phyloP scores from a whole-genome alignment of 2,797 vertebrate genomes.

The Garrulus glandarius region DNA sequence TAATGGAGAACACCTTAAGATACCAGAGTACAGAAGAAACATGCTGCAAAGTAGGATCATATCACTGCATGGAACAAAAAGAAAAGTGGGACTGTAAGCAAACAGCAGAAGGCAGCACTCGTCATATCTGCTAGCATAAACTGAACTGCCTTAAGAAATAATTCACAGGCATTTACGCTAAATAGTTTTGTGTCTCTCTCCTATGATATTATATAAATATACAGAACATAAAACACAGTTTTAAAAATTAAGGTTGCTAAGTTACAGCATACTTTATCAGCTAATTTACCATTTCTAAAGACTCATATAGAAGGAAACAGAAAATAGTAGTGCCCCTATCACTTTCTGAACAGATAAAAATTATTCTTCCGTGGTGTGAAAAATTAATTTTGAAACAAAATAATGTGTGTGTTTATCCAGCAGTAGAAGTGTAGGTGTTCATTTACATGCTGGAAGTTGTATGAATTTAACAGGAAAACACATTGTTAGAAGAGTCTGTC shows the following conservation, averaged over 20 bases:
- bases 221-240: not conserved
- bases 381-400: not conserved
- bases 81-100: not conserved
- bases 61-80: not conserved
- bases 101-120: not conserved
- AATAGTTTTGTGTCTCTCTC: not conserved
- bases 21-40: not conserved
- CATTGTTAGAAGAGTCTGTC: not conserved
- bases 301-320: not conserved
- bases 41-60: not conserved
- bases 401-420: not conserved
- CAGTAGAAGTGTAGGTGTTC: not conserved
- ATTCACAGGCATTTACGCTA: not conserved
- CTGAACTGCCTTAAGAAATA: not conserved
- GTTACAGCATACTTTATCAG: not conserved
- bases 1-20: not conserved
- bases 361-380: not conserved
- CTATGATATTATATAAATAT: not conserved
- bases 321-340: not conserved
- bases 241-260: not conserved
- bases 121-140: not conserved
- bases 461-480: not conserved
- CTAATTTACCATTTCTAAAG: not conserved
- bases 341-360: not conserved
- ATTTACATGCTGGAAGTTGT: not conserved